These are phyloP conservation scores for Paramormyrops hopkinsi DNA, from an alignment of 2,797 vertebrate species.

Conservation along the genomic window DNA sequence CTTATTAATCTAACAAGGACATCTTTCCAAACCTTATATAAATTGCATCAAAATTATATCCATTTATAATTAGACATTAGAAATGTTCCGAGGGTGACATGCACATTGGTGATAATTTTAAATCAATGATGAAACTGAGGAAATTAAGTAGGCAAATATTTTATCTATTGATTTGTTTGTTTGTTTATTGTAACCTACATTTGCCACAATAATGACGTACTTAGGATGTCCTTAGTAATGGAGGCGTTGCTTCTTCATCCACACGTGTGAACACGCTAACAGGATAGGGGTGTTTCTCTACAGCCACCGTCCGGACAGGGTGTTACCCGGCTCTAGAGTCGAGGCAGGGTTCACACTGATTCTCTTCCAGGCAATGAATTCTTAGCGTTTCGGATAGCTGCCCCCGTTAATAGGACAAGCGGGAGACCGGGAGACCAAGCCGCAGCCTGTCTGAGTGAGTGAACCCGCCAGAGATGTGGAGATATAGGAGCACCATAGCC, in stretches of 20 bases:
- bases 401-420: neutral
- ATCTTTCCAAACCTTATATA: neutral
- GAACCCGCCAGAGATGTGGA: slow-evolving; percentile 48
- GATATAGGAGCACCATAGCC: slow-evolving; percentile 42
- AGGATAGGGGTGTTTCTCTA: neutral
- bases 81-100: neutral
- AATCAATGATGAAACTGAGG: neutral
- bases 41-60: neutral
- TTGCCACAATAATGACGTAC: slow-evolving; percentile 1
- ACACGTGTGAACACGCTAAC: neutral
- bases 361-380: neutral
- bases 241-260: neutral
- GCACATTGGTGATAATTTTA: neutral
- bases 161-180: neutral
- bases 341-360: neutral
- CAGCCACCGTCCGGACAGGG: slow-evolving; percentile 2
- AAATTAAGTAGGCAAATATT: neutral
- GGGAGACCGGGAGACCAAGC: neutral
- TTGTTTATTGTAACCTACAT: neutral
- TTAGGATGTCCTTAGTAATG: neutral
- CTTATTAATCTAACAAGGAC: neutral
- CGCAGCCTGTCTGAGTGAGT: neutral
- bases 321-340: neutral
- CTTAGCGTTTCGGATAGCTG: neutral
- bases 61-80: neutral